These are phyloP conservation scores for Conus betulinus DNA, from an alignment of 1,140 invertebrate genomes.

Conservation along the genomic window DNA sequence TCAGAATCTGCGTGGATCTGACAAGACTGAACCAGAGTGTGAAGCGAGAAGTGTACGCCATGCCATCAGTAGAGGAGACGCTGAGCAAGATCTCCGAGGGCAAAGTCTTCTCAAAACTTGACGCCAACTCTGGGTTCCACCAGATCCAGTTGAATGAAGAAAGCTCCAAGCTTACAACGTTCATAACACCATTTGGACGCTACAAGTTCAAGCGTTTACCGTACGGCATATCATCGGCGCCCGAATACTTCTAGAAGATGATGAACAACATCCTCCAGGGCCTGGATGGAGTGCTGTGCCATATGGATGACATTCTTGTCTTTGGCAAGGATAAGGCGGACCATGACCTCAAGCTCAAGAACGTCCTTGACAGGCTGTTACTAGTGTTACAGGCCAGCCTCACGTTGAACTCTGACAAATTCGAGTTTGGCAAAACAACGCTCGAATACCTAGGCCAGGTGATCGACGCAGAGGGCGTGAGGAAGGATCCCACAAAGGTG, in stretches of 20 bases:
- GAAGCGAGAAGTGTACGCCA: slow-evolving; percentile 20
- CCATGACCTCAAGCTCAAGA: neutral
- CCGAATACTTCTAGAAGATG: no score
- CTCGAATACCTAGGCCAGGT: slow-evolving; percentile 40
- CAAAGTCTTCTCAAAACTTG: neutral
- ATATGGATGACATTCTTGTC: slow-evolving; percentile 31
- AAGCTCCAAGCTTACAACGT: no score
- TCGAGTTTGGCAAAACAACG: neutral
- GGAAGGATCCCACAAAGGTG: slow-evolving; percentile 20
- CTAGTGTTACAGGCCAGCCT: neutral
- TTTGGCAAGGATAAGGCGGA: slow-evolving; percentile 7
- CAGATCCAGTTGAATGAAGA: no score
- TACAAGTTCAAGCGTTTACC: no score
- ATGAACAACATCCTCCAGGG: no score
- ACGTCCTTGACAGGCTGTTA: neutral
- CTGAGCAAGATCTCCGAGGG: neutral
- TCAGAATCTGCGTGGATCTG: slow-evolving; percentile 27
- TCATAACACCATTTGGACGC: no score
- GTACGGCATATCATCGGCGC: no score
- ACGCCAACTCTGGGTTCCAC: no score
- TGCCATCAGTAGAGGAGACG: slow-evolving; percentile 30
- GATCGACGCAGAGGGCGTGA: slow-evolving; percentile 10
- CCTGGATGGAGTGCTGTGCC: no score
- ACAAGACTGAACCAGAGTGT: slow-evolving; percentile 24
- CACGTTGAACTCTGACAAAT: neutral